Base-by-base conservation (phyloP, 2,888 invertebrate species). In the Melolontha melolontha region DNA sequence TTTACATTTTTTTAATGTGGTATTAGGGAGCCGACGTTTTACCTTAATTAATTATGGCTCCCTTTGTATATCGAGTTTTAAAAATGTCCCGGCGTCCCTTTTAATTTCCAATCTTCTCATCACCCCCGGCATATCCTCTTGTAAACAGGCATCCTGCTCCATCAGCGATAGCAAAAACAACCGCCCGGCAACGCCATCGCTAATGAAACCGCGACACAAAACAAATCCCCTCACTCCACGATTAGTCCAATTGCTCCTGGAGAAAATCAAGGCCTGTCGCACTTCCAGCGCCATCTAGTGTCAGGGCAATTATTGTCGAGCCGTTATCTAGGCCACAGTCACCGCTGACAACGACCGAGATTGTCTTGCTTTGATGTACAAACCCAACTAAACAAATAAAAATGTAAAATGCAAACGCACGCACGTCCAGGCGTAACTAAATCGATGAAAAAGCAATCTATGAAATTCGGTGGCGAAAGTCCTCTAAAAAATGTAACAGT, bases 171-270 rank as follows among this genome's bases (percentile, higher is more conserved):
- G 42, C 57, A 44, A 57, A 57, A 57, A 57, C 57, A 57, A 57
- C 27, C 27, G 40, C 47, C 55, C 44, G 12, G 8, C 65, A 44
- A 17, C 55, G 47, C 47, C 42, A 11, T 44, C 51, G 64, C 73
- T 75, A 75, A 74, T 75, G 73, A 75, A 74, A 74, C 75, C 74
- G 72, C 74, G 71, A 73, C 73, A 73, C 75, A 73, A 73, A 75
- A 76, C 75, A 75, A 70, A 69, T 72, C 74, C 69, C 27, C 12
- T 44, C 6, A 40, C 17, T 17, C 55, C 16, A 16, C 72, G 75
- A 76, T 76, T 76, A 75, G 75, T 72, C 72, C 74, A 75, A 76
- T 75, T 73, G 75, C 74, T 72, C 57, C 51, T 51, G 71, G 75
- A 11, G 57, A n/a, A 50, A 50, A 63, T 44, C 34, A 29, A 12